phyloP scores from a whole-genome alignment of 2,797 vertebrate genomes.

The Chromis chromis region DNA sequence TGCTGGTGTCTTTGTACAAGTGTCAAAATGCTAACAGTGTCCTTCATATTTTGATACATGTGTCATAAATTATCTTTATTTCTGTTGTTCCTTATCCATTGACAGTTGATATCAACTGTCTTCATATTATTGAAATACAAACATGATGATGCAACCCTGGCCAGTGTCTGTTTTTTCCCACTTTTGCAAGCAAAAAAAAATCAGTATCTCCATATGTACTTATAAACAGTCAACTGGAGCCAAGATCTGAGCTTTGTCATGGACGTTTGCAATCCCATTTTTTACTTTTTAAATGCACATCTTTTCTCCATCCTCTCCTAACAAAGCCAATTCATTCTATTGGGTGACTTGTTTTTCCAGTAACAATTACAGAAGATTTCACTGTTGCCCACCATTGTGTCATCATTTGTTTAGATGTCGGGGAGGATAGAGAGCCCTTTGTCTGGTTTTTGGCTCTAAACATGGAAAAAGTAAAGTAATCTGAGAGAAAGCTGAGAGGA shows the following conservation, averaged over 20 bases:
- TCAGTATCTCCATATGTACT: not conserved
- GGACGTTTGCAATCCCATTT: not conserved
- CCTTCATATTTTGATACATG: conserved; percentile 44
- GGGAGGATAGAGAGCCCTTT: conserved; percentile 61
- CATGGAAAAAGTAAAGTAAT: conserved; percentile 63
- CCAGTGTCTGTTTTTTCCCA: not conserved
- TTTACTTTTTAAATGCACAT: not conserved
- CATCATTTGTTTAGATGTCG: conserved; percentile 54
- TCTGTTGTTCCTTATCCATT: conserved; percentile 41
- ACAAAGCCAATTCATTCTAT: not conserved
- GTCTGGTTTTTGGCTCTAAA: conserved; percentile 60
- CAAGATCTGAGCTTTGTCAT: not conserved
- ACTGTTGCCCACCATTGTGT: conserved; percentile 21
- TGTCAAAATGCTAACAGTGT: conserved; percentile 40
- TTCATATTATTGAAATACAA: conserved; percentile 57
- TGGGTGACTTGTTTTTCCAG: conserved; percentile 30
- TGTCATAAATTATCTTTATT: conserved; percentile 36
- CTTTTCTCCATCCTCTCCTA: not conserved
- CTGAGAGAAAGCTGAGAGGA: conserved; percentile 28
- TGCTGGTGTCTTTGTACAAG: conserved; percentile 46
- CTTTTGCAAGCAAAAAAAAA: not conserved
- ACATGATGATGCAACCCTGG: conserved; percentile 18
- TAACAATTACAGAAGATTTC: conserved; percentile 28
- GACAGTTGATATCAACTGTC: conserved; percentile 29
- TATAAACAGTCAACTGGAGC: conserved; percentile 5